These are phyloP conservation scores for Heliconius erato DNA, from an alignment of 2,888 invertebrate species.

Conservation along the genomic window DNA sequence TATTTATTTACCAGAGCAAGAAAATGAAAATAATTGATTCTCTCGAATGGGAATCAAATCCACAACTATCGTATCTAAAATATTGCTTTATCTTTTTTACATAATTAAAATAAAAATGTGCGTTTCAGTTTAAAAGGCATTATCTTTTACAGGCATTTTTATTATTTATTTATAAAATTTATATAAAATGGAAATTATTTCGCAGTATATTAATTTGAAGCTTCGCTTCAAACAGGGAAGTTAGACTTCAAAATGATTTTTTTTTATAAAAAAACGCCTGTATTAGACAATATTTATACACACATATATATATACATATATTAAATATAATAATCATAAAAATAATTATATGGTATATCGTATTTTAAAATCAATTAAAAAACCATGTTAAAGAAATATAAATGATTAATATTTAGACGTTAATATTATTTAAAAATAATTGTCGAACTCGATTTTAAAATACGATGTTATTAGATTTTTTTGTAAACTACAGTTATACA, in stretches of 20 bases:
- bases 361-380: constrained; percentile 7
- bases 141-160: constrained; percentile 7
- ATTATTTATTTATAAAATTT: background rate
- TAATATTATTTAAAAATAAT: constrained; percentile 8
- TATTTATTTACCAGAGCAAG: background rate
- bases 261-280: background rate
- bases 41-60: background rate
- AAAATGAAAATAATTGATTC: background rate
- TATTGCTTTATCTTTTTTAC: background rate
- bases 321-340: constrained; percentile 12
- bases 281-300: constrained; percentile 11
- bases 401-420: background rate
- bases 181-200: background rate
- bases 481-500: constrained; percentile 36
- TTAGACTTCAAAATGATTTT: constrained; percentile 10
- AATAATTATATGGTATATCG: background rate
- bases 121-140: constrained; percentile 8
- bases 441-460: constrained; percentile 2
- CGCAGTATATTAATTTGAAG: background rate
- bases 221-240: constrained; percentile 22
- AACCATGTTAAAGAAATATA: background rate
- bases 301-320: constrained; percentile 10
- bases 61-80: background rate
- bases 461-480: constrained; percentile 9
- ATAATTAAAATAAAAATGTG: constrained; percentile 10